Evolutionary conservation across 1,140 invertebrate genomes (phyloP).

Genomic region (Drosophila varians): DNA sequence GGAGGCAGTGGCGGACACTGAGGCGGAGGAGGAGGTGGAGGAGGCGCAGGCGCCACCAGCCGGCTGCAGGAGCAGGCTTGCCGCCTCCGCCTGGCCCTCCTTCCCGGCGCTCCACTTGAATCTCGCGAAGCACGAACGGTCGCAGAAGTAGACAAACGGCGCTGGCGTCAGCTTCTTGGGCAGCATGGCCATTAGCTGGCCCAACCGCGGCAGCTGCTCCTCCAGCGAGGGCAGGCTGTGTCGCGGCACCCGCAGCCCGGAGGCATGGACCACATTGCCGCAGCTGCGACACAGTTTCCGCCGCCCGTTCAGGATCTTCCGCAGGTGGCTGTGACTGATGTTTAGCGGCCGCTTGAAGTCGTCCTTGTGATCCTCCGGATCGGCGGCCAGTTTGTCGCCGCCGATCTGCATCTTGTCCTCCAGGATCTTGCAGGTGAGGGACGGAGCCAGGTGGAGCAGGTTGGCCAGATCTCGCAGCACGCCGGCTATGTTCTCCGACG

Average conservation of each 20-base stretch:
- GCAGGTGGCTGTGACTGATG: conserved; percentile 53
- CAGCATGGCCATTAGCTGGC: conserved; percentile 39
- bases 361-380: conserved; percentile 23
- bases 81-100: conserved; percentile 23
- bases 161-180: conserved; percentile 37
- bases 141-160: conserved; percentile 58
- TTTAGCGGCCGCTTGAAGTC: conserved; percentile 1
- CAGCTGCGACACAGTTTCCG: conserved; percentile 64
- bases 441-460: conserved; percentile 94
- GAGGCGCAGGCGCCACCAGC: neutral
- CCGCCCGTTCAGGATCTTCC: conserved; percentile 62
- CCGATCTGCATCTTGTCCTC: conserved; percentile 36
- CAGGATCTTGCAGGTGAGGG: conserved; percentile 87
- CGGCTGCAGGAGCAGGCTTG: conserved; percentile 19
- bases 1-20: neutral
- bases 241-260: conserved; percentile 50
- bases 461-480: conserved; percentile 95
- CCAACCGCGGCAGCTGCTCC: conserved; percentile 40
- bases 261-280: conserved; percentile 52
- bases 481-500: conserved; percentile 94
- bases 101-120: conserved; percentile 64
- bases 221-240: conserved; percentile 43
- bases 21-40: neutral
- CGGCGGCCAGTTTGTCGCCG: conserved; percentile 1
- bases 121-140: conserved; percentile 53